Percentiles rank a stretch among this genome's conserved stretches.
Evolutionary conservation across 2,888 invertebrate species (phyloP).

Genomic region (Zaprionus obscuricornis): DNA sequence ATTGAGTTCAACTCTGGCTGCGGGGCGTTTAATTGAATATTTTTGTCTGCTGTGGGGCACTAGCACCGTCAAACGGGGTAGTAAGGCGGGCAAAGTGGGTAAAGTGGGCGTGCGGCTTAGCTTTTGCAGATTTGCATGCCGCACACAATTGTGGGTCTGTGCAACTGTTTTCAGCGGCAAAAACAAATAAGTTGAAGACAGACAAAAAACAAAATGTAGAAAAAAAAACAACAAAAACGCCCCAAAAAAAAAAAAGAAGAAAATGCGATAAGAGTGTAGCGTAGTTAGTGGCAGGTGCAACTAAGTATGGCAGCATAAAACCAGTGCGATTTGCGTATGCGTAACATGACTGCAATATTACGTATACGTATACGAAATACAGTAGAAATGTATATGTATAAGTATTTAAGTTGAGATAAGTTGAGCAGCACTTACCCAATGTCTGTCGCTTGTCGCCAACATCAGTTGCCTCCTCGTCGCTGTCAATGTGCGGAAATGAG

Average conservation of each 20-base stretch:
- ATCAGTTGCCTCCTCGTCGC: constrained; percentile 87
- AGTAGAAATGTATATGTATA: too few relatives aligned
- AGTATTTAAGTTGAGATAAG: too few relatives aligned
- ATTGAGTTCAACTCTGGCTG: constrained; percentile 64
- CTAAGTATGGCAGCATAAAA: too few relatives aligned
- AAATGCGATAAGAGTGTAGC: constrained; percentile 52
- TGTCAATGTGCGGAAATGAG: constrained; percentile 89
- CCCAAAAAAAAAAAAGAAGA: constrained; percentile 68
- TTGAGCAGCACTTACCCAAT: constrained; percentile 46
- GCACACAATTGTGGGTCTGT: too few relatives aligned
- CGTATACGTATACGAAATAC: constrained; percentile 61
- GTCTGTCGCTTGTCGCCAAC: constrained; percentile 79
- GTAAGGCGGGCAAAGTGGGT: background rate
- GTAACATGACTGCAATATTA: constrained; percentile 59
- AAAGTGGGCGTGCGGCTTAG: constrained; percentile 1
- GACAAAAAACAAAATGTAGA: constrained; percentile 1
- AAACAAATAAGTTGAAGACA: constrained; percentile 56
- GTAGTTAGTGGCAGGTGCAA: constrained; percentile 22
- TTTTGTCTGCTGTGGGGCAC: constrained; percentile 21
- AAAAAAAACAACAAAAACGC: constrained; percentile 58
- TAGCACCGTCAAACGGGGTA: background rate
- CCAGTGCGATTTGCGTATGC: constrained; percentile 57
- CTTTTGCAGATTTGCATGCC: background rate
- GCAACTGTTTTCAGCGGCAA: too few relatives aligned
- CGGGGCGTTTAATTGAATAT: constrained; percentile 80